Evolutionary conservation across 2,888 invertebrate genomes (phyloP).

Genomic region (Philonicus albiceps): DNA sequence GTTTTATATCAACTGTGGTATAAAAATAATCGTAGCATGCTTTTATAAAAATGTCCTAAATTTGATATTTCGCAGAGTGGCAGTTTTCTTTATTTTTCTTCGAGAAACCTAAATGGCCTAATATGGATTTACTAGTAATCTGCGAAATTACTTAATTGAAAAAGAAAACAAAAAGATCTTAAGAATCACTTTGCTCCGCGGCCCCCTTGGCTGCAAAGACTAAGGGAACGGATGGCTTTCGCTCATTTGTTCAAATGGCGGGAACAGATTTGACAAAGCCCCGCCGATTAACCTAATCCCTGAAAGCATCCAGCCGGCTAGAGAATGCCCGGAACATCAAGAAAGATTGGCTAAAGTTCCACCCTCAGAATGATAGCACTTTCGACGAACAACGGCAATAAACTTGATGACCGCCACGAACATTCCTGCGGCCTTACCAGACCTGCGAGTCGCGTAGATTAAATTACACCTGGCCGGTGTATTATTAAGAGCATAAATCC

Average conservation of each 20-base stretch:
- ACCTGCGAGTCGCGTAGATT: neutral
- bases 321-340: neutral
- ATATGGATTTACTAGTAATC: neutral
- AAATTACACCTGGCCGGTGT: slow-evolving; percentile 29
- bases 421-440: neutral
- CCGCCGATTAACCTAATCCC: neutral
- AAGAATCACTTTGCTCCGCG: neutral
- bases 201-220: too few species aligned
- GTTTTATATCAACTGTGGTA: too few species aligned
- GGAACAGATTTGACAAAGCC: neutral
- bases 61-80: too few species aligned
- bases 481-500: slow-evolving; percentile 37
- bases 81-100: too few species aligned
- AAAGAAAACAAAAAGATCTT: neutral
- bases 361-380: neutral
- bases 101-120: neutral
- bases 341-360: neutral
- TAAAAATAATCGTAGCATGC: too few species aligned
- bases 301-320: neutral
- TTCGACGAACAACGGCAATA: neutral
- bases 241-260: neutral
- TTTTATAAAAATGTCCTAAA: too few species aligned
- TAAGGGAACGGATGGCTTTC: neutral
- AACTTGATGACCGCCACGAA: neutral
- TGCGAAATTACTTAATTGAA: neutral